A percentile compares a stretch with the other conserved stretches of the same genome.
phyloP scores from a whole-genome alignment of 2,113 vertebrate genomes.

The Scalopus aquaticus region DNA sequence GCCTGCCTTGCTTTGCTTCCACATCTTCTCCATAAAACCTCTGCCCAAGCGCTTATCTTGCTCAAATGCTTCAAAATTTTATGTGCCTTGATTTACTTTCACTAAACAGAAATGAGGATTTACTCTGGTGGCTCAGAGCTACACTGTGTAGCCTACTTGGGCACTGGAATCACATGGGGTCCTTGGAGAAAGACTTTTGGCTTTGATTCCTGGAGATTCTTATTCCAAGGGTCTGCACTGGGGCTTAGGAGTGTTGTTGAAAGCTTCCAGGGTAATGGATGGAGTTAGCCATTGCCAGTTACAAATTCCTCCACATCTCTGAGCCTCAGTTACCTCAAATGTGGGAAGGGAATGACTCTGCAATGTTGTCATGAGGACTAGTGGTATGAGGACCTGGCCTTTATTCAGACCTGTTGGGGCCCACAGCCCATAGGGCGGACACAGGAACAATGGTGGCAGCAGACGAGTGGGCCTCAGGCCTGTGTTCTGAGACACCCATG shows the following conservation, averaged over 20 bases:
- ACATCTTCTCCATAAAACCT: not conserved
- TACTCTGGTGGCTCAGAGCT: not conserved
- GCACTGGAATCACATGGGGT: not conserved
- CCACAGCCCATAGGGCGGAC: not conserved
- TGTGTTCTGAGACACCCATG: not conserved
- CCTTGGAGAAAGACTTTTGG: not conserved
- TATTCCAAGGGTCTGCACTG: not conserved
- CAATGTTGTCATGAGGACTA: not conserved
- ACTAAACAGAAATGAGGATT: not conserved
- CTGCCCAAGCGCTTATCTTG: not conserved
- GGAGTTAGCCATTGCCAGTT: not conserved
- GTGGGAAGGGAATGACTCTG: not conserved
- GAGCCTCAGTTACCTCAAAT: not conserved
- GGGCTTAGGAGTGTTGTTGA: not conserved
- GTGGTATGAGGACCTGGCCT: not conserved
- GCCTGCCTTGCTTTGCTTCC: not conserved
- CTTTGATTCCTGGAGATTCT: not conserved
- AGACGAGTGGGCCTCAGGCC: not conserved
- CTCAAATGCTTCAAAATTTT: not conserved
- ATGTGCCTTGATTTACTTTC: not conserved
- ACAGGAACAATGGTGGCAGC: too few relatives aligned
- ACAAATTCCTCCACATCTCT: not conserved
- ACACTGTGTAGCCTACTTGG: fast-evolving
- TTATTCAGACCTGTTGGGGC: not conserved
- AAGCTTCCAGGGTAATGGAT: not conserved